phyloP scores from a whole-genome alignment of 2,888 invertebrate genomes.

The Polylopha cassiicola region DNA sequence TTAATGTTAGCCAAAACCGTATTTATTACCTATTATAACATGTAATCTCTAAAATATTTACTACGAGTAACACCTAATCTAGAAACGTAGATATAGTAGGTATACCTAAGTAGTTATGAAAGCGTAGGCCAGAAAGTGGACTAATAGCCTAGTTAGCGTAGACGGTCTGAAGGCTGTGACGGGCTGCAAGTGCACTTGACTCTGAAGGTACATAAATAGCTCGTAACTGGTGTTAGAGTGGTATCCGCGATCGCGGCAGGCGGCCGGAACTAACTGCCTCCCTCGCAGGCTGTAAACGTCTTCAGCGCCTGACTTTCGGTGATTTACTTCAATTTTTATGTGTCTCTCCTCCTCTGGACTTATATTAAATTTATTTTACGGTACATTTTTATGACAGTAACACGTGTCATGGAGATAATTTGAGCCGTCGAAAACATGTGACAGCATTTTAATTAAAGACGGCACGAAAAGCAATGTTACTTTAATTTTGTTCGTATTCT shows the following conservation, averaged over 20 bases:
- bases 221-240: conserved; percentile 58
- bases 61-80: no score
- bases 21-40: no score
- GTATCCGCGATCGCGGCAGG: conserved; percentile 43
- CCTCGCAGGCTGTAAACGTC: conserved; percentile 71
- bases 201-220: conserved; percentile 44
- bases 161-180: conserved; percentile 6
- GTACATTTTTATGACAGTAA: conserved; percentile 63
- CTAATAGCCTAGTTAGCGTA: conserved; percentile 16
- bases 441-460: conserved; percentile 28
- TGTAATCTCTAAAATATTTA: no score
- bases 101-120: no score
- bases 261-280: conserved; percentile 68
- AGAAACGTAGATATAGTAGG: no score
- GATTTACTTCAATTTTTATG: conserved; percentile 75
- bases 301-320: conserved; percentile 70
- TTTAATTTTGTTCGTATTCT: conserved; percentile 3
- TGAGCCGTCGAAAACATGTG: conserved; percentile 41
- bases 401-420: conserved; percentile 59
- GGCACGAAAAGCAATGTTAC: conserved; percentile 13
- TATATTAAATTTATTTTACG: conserved; percentile 57
- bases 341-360: conserved; percentile 66
- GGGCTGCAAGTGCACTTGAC: conserved; percentile 17
- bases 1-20: no score
- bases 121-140: conserved; percentile 1